Conservation (phyloP, 2,113 vertebrate species). For the Morone saxatilis region DNA sequence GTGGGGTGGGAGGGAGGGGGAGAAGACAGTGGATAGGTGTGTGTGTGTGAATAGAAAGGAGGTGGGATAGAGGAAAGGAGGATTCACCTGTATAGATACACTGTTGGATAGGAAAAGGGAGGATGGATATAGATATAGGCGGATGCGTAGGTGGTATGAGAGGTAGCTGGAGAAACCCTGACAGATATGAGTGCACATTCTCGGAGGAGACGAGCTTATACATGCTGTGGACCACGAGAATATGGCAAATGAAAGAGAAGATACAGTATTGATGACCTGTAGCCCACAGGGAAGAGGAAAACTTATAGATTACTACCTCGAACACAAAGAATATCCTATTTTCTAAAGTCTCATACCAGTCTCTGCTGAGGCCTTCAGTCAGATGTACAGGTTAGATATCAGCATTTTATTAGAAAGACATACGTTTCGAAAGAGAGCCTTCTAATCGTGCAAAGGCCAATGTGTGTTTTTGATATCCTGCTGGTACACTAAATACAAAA, state of each 20-base stretch:
- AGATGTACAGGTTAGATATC: slow-evolving; percentile 21
- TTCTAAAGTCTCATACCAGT: slow-evolving; percentile 45
- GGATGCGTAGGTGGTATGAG: slow-evolving; percentile 55
- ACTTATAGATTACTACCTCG: slow-evolving; percentile 73
- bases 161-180: slow-evolving; percentile 48
- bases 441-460: slow-evolving; percentile 2
- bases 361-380: slow-evolving; percentile 31
- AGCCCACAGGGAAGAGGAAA: slow-evolving; percentile 65
- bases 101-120: slow-evolving; percentile 50
- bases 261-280: slow-evolving; percentile 72
- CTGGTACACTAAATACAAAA: background rate
- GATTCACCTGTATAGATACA: slow-evolving; percentile 74
- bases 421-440: background rate
- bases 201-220: slow-evolving; percentile 59
- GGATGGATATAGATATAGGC: slow-evolving; percentile 65
- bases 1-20: slow-evolving; percentile 55
- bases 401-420: slow-evolving; percentile 34
- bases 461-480: slow-evolving; percentile 10
- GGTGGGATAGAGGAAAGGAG: slow-evolving; percentile 76
- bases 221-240: slow-evolving; percentile 56
- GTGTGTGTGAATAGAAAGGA: slow-evolving; percentile 64
- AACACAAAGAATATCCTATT: slow-evolving; percentile 65
- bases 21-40: slow-evolving; percentile 70
- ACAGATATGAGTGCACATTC: slow-evolving; percentile 45
- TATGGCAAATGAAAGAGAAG: slow-evolving; percentile 72